Conservation (phyloP, 2,797 vertebrate genomes). For the Microchirus variegatus region DNA sequence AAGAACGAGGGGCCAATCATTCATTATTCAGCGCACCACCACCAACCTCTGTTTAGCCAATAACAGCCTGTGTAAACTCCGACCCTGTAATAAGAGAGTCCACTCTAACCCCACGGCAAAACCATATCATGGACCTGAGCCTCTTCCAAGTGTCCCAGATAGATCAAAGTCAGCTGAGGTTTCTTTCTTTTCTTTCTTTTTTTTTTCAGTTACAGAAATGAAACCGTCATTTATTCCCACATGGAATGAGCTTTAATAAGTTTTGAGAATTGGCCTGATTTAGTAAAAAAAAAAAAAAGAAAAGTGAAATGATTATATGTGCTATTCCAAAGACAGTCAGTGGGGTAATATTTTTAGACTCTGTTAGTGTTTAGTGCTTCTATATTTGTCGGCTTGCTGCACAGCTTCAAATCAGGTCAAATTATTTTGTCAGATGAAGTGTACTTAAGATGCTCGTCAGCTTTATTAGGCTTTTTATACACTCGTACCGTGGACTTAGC, state of each 20-base stretch:
- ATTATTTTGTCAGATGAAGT: conserved; percentile 49
- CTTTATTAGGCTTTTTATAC: conserved; percentile 21
- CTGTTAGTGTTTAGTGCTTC: conserved; percentile 49
- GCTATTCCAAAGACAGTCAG: conserved; percentile 43
- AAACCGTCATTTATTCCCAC: conserved; percentile 42
- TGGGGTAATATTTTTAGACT: conserved; percentile 60
- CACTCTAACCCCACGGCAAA: conserved; percentile 57
- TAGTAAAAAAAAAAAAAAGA: conserved; percentile 11
- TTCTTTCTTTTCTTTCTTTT: conserved; percentile 1
- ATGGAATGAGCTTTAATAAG: conserved; percentile 44
- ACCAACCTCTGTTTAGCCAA: conserved; percentile 70
- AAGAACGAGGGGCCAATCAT: conserved; percentile 55
- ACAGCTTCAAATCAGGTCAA: conserved; percentile 45
- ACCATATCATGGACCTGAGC: conserved; percentile 55
- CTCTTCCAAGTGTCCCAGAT: conserved; percentile 52
- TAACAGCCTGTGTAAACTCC: conserved; percentile 55
- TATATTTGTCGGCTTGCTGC: conserved; percentile 60
- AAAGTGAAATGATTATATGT: conserved; percentile 30
- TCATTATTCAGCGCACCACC: conserved; percentile 67
- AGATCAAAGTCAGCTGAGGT: conserved; percentile 57
- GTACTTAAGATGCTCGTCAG: conserved; percentile 13
- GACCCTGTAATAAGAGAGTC: conserved; percentile 70
- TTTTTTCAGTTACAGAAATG: conserved; percentile 24
- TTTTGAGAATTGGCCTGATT: conserved; percentile 52
- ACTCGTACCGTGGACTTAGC: conserved; percentile 5